Percentiles rank a stretch among this genome's conserved stretches.
Conservation (phyloP, 2,888 invertebrate genomes). For the Gasteruption jaculator region DNA sequence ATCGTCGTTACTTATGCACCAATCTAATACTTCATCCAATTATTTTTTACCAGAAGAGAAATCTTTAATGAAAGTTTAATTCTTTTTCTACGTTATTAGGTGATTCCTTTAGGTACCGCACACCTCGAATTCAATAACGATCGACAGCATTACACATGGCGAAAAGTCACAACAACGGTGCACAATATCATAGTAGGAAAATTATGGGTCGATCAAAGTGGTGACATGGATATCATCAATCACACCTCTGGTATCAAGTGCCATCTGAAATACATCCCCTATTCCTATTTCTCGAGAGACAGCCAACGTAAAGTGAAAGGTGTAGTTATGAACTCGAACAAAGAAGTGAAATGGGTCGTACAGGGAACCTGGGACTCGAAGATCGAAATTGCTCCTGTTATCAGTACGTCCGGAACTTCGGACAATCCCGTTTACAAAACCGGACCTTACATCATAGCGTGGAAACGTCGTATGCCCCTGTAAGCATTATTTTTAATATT, state of each 20-base stretch:
- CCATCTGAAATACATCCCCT: conserved; percentile 94
- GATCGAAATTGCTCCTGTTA: conserved; percentile 91
- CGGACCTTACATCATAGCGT: conserved; percentile 77
- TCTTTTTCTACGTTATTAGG: no score
- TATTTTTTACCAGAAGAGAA: no score
- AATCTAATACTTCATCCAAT: no score
- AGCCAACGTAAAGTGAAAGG: conserved; percentile 87
- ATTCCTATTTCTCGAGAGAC: conserved; percentile 97
- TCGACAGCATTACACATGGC: conserved; percentile 93
- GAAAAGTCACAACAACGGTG: conserved; percentile 97
- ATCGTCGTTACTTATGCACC: no score
- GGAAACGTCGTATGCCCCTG: conserved; percentile 79
- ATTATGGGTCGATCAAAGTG: conserved; percentile 99
- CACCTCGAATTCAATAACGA: conserved; percentile 63
- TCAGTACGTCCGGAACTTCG: conserved; percentile 62
- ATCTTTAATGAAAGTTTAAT: no score
- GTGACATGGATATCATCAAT: conserved; percentile 97
- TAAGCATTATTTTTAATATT: conserved; percentile 47
- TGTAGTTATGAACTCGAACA: conserved; percentile 68
- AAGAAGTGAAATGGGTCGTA: conserved; percentile 69
- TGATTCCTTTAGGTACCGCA: conserved; percentile 72
- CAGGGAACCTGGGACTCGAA: conserved; percentile 93
- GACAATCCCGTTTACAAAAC: conserved; percentile 91
- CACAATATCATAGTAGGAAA: conserved; percentile 99
- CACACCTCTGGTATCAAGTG: conserved; percentile 88